Conservation (phyloP, 2,797 vertebrate genomes). For the Falco cherrug region DNA sequence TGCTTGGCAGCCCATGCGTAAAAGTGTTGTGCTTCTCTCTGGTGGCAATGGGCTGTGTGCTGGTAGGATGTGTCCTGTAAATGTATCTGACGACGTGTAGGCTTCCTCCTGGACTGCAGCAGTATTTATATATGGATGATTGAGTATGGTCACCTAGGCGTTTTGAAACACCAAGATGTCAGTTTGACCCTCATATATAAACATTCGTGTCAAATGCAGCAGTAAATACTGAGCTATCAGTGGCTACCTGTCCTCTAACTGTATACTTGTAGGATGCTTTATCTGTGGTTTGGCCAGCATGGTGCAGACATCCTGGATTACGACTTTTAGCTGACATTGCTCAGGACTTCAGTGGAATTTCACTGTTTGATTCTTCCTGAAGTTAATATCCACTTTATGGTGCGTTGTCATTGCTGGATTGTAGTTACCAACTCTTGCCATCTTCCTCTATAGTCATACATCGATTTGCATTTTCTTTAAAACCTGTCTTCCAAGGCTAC, state of each 20-base stretch:
- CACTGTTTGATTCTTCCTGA: neutral
- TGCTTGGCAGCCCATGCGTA: neutral
- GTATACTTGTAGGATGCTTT: neutral
- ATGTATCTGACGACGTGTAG: neutral
- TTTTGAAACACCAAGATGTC: neutral
- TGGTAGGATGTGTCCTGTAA: neutral
- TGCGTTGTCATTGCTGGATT: neutral
- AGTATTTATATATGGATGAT: neutral
- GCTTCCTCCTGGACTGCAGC: neutral
- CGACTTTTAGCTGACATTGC: neutral
- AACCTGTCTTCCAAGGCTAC: neutral
- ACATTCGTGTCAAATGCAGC: neutral
- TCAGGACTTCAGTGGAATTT: neutral
- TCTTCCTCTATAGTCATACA: neutral
- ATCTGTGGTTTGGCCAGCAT: neutral
- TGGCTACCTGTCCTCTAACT: neutral
- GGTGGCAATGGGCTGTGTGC: neutral
- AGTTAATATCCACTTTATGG: neutral
- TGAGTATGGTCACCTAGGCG: neutral
- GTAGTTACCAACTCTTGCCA: neutral
- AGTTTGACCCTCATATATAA: neutral
- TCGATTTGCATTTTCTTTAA: neutral
- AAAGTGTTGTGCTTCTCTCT: neutral
- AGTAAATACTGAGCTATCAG: neutral
- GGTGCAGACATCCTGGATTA: neutral